Percentiles rank a stretch among this genome's conserved stretches.
Evolutionary conservation across 1,140 invertebrate genomes (phyloP).

Genomic region (Pachypeltis micranthus): DNA sequence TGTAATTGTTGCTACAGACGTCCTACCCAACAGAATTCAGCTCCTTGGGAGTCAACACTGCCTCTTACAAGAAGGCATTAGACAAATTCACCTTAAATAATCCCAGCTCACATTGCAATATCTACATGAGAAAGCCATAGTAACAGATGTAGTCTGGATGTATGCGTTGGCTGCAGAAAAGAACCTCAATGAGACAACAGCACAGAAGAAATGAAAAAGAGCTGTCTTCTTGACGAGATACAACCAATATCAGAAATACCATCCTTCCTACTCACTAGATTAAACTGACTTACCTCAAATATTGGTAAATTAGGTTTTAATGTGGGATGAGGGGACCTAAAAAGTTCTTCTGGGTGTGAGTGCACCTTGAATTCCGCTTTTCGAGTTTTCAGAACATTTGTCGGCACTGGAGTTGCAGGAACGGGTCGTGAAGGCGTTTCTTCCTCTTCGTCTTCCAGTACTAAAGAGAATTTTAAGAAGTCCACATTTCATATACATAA

Average conservation of each 20-base stretch:
- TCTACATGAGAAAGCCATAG: not conserved
- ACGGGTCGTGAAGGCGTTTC: not conserved
- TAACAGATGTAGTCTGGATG: not conserved
- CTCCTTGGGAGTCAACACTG: no score
- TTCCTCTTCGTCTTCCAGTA: constrained; percentile 3
- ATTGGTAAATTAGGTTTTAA: constrained; percentile 12
- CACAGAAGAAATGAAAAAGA: no score
- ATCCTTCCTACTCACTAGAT: not conserved
- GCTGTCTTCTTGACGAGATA: no score
- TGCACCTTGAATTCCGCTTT: constrained; percentile 5
- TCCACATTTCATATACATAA: not conserved
- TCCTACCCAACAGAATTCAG: no score
- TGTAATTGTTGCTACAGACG: no score
- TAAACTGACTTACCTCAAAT: constrained; percentile 16
- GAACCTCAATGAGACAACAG: not conserved
- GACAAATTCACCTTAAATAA: no score
- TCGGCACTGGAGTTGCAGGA: not conserved
- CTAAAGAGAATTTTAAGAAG: not conserved
- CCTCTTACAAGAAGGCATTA: no score
- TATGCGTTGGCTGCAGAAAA: not conserved
- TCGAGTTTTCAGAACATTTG: constrained; percentile 11
- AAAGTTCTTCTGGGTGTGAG: not conserved
- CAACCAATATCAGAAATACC: not conserved
- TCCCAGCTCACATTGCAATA: no score
- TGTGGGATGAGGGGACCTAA: constrained; percentile 8